Evolutionary conservation across 2,888 invertebrate species (phyloP), one percentile per base, ranked within the genome.

Genomic region (Orthosia incerta): DNA sequence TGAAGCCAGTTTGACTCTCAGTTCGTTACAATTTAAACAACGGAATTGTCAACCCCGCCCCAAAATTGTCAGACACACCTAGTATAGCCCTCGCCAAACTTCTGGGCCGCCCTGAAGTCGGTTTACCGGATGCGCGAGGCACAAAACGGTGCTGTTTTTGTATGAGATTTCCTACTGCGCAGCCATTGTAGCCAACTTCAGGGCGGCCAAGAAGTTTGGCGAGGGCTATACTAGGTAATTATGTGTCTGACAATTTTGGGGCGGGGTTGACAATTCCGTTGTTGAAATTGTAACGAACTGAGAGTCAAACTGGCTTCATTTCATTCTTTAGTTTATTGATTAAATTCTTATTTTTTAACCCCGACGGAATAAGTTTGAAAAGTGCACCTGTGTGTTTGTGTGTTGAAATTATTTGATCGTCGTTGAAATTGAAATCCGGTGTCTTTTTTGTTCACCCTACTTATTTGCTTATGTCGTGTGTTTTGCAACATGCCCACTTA

Each of bases 361-460:
- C 26, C 26, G 26, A 26, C 26, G 26, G 4, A 26, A n/a, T 5
- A 7, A 31, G 31, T 5, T 31, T 7, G 31, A 31, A 31, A 0
- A 0, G 7, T 31, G 26, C 7, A 31, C 31, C 7, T 31, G 31
- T 31, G 31, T 31, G 1, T 31, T 31, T 7, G 0, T 31, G 31
- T 31, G n/a, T n/a, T n/a, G n/a, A n/a, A n/a, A n/a, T n/a, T n/a
- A n/a, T n/a, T n/a, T n/a, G 4, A 20, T 50, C 15, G n/a, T 55
- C 11, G 51, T 70, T 55, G 18, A 53, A 46, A 70, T 20, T n/a
- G 53, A 53, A 55, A 46, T 71, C 53, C 45, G 20, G 71, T 20
- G 3, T 45, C 16, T 23, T 51, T 23, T 9, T 39, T 20, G 20
- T 67, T 46, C 39, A 39, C 69, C 12, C 15, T 68, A 50, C 31